Evolutionary conservation across 2,888 invertebrate species (phyloP).

Genomic region (Tetranychus piercei): DNA sequence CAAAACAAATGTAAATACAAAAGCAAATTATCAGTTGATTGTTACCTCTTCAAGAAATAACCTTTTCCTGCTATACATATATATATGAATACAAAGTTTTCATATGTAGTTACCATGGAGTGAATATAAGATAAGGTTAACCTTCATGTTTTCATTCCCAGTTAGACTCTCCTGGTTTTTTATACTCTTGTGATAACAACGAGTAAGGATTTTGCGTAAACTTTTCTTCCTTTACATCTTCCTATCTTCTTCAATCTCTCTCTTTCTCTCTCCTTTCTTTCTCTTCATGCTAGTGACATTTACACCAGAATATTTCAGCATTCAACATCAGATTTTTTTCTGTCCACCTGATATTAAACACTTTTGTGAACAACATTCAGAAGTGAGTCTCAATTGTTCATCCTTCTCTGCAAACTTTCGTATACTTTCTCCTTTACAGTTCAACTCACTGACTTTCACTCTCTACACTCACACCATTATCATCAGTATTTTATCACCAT

Average conservation of each 20-base stretch:
- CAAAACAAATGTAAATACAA: background rate
- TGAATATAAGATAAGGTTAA: background rate
- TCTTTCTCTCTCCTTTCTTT: slow-evolving; percentile 6
- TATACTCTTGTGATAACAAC: background rate
- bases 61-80: background rate
- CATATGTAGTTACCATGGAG: slow-evolving; percentile 2
- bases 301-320: background rate
- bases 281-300: background rate
- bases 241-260: slow-evolving; percentile 2
- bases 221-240: background rate
- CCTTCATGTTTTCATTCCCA: background rate
- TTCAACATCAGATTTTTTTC: background rate
- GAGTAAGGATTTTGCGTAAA: background rate
- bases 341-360: background rate
- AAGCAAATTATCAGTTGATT: background rate
- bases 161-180: background rate
- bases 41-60: background rate
- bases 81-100: background rate
- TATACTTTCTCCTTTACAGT: background rate
- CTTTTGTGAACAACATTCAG: background rate
- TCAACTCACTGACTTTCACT: background rate
- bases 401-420: background rate
- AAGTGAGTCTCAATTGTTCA: background rate
- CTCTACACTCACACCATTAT: background rate
- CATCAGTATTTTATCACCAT: background rate